Evolutionary conservation across 2,113 vertebrate genomes (phyloP), one percentile per base, ranked within the genome.

Genomic region (Onychostruthus taczanowskii): DNA sequence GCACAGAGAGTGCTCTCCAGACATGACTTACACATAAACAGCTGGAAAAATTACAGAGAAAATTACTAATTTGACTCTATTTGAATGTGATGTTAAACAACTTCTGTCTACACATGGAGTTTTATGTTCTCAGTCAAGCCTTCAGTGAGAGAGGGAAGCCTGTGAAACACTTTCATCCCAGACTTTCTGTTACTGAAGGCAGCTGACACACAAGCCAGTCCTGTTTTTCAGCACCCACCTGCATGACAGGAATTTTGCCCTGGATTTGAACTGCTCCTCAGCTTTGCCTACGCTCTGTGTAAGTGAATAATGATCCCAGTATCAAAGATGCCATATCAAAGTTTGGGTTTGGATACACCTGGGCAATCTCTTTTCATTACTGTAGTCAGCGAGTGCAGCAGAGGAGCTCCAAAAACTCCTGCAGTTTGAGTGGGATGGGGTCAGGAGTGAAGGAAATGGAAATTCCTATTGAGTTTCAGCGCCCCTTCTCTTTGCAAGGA

Each of bases 211-310:
- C 56, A 90, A 64, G 73, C 27, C 80, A 64, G 74, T 75, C 88
- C 66, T 94, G 95, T 83, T 96, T 89, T 90, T 63, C 92, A 92
- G 81, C 81, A 93, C 59, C 77, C 92, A 95, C 84, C 47, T 77
- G 81, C 80, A 73, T 23, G 41, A 78, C 62, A 93, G 90, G 95
- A 97, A 94, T 96, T 96, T 37, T 94, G 73, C 76, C 88, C 90
- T 95, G 88, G 41, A 72, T 93, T 93, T 94, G 93, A 90, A 94
- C 88, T 0, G 0, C 43, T 86, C 80, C 89, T 79, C 68, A 41
- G 87, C 75, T 92, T 95, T 92, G 50, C 68, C 80, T 87, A 64
- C 4, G 3, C 64, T 90, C 80, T 84, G 18, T 64, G 22, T 10
- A 89, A 89, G 49, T 69, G 80, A 91, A 80, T 77, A 91, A 93